Conservation (phyloP, 2,888 invertebrate genomes). For the Tholera decimalis region DNA sequence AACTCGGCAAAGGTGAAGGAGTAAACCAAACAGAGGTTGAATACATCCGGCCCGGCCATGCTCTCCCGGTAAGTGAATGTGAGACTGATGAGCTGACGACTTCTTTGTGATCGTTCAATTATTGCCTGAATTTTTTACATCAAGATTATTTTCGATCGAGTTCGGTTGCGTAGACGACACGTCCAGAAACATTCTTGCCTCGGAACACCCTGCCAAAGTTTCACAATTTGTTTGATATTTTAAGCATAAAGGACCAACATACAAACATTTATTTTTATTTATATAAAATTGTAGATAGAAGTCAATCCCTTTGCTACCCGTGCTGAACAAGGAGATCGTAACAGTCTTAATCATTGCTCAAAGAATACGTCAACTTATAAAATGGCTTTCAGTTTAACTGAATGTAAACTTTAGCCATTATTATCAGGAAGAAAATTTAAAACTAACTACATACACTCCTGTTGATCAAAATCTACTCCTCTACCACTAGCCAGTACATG, state of each 20-base stretch:
- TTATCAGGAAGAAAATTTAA: too few species aligned
- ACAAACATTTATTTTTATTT: too few species aligned
- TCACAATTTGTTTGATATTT: too few species aligned
- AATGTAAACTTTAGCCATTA: too few species aligned
- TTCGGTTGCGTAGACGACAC: neutral
- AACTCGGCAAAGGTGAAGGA: conserved; percentile 42
- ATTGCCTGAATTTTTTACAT: conserved; percentile 20
- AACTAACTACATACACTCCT: too few species aligned
- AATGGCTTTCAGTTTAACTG: too few species aligned
- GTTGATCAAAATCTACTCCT: neutral
- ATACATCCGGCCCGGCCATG: conserved; percentile 59
- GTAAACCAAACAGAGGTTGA: conserved; percentile 53
- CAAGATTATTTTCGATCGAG: neutral
- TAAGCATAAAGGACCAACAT: too few species aligned
- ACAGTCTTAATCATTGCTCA: too few species aligned
- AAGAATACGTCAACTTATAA: too few species aligned
- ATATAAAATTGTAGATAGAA: neutral
- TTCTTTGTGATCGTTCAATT: conserved; percentile 46
- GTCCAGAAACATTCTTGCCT: too few species aligned
- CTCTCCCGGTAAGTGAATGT: conserved; percentile 52
- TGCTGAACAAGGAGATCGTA: neutral
- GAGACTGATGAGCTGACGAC: conserved; percentile 22
- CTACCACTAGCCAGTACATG: neutral
- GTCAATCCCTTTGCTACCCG: neutral
- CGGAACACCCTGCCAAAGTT: too few species aligned